These are phyloP conservation scores for Plectropomus leopardus DNA, from an alignment of 2,113 vertebrate genomes.

Conservation along the genomic window DNA sequence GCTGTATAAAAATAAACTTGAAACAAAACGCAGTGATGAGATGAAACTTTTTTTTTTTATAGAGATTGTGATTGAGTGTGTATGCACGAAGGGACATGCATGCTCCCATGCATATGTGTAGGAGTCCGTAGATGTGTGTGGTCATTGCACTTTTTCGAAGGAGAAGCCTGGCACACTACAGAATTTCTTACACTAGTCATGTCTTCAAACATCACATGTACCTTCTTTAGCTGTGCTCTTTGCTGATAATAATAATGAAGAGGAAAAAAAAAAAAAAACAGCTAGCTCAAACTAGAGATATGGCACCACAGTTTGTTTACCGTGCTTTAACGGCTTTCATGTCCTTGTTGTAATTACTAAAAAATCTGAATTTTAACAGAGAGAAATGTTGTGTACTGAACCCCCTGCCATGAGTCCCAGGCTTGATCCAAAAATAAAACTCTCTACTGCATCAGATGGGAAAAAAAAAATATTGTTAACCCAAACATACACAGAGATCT, in stretches of 20 bases:
- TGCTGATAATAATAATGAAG: slow-evolving; percentile 11
- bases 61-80: background rate
- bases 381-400: slow-evolving; percentile 8
- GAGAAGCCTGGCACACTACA: background rate
- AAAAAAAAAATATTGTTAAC: slow-evolving; percentile 9
- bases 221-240: background rate
- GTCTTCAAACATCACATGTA: background rate
- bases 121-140: background rate
- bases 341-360: slow-evolving; percentile 31
- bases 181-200: background rate
- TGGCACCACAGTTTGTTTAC: slow-evolving; percentile 18
- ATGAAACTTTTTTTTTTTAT: background rate
- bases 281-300: background rate
- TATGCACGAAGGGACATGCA: background rate
- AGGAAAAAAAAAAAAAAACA: background rate
- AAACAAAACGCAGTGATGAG: slow-evolving; percentile 13
- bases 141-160: background rate
- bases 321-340: slow-evolving; percentile 11
- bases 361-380: slow-evolving; percentile 20
- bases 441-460: background rate
- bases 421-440: slow-evolving; percentile 38
- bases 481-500: slow-evolving; percentile 12
- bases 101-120: background rate
- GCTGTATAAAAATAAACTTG: background rate
- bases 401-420: slow-evolving; percentile 29